These are phyloP conservation scores for Agelaius phoeniceus DNA, from an alignment of 2,113 vertebrate species.

Conservation along the genomic window DNA sequence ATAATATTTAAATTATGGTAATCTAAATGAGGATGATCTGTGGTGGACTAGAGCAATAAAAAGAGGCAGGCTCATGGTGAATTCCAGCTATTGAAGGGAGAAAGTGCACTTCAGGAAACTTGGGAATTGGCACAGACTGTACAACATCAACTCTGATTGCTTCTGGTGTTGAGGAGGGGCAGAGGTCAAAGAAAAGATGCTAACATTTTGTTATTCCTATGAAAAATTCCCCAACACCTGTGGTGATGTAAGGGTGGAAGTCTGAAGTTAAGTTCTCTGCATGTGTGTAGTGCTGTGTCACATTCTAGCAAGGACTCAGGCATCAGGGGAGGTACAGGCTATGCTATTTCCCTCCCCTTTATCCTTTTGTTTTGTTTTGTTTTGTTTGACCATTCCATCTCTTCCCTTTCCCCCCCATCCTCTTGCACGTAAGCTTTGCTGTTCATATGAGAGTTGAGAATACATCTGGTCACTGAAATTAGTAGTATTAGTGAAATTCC, in stretches of 20 bases:
- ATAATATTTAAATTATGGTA: not conserved
- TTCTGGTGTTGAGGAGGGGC: not conserved
- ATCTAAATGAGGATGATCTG: not conserved
- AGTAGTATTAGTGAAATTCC: not conserved
- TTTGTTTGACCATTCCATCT: fast-evolving
- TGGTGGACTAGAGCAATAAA: not conserved
- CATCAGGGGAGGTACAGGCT: not conserved
- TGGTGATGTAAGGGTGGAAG: not conserved
- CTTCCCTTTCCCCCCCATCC: not conserved
- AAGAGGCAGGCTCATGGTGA: not conserved
- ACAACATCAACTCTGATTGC: not conserved
- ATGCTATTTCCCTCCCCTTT: not conserved
- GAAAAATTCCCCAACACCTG: not conserved
- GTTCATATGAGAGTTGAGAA: not conserved
- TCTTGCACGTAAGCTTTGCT: not conserved
- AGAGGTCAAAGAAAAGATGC: not conserved
- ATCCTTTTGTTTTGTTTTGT: not conserved
- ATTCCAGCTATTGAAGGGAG: not conserved
- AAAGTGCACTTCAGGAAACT: not conserved
- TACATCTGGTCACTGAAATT: not conserved
- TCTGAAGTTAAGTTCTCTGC: not conserved
- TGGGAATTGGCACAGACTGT: not conserved
- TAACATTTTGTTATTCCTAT: not conserved
- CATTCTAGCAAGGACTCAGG: not conserved
- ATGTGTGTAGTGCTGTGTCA: not conserved